Base-by-base conservation (phyloP, 2,113 vertebrate species). In the Prionailurus bengalensis region DNA sequence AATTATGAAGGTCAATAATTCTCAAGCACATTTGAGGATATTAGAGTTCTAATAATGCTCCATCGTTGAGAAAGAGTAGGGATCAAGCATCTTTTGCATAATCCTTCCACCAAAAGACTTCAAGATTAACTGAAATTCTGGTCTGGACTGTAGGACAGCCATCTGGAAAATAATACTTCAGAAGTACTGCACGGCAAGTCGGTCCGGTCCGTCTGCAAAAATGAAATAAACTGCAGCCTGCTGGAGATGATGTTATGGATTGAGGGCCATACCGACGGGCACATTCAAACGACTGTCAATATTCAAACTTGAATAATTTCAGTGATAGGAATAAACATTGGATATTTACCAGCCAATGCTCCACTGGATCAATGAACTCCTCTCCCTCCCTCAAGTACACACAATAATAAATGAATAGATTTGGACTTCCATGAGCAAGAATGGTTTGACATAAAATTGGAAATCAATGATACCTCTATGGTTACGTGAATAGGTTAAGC, bases 281-380 rank as follows among this genome's bases (percentile, higher is more conserved):
- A 33, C 65, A 45, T 92, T 55, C 31, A 39, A 78, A 73, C 82
- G 45, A 45, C 58, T 91, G 61, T 94, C 97, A 93, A 87, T 98
- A 96, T 73, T 79, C 91, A 98, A 80, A 94, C 81, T 33, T 76
- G 78, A 97, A 97, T 86, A 96, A 98, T 97, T 94, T 96, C 93
- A 97, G 13, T 74, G 66, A 95, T 89, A 90, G 63, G 89, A 97
- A 97, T 97, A 95, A 95, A 95, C 76, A 94, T 97, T 97, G 97
- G 98, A 97, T 98, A 98, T 97, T 98, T 98, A 97, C 80, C 91
- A 93, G 91, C 73, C 94, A 89, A 76, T 89, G 42, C 58, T 85
- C 94, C 21, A 5, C 96, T 97, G 58, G 66, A 94, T 97, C 96
- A 96, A 84, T 94, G 91, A 58, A 36, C 42, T 92, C 36, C 65